These are phyloP conservation scores for Cinara cedri DNA, from an alignment of 2,888 invertebrate species.

Conservation along the genomic window DNA sequence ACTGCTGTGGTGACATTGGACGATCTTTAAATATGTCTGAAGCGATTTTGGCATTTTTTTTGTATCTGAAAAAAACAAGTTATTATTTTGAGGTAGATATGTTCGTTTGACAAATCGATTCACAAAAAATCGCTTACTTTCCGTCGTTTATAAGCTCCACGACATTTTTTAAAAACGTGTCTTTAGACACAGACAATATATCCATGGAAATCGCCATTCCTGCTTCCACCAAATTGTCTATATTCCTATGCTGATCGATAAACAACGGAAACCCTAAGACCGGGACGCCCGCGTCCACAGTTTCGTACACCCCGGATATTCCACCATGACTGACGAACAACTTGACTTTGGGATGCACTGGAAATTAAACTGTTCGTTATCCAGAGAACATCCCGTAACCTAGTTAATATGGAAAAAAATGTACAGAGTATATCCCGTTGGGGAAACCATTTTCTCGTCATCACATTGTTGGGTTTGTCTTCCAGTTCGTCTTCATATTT, in stretches of 20 bases:
- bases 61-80: slow-evolving; percentile 65
- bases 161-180: background rate
- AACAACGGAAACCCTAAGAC: slow-evolving; percentile 32
- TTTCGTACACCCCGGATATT: slow-evolving; percentile 37
- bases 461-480: background rate
- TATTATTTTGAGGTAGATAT: too few relatives aligned
- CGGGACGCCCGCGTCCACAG: slow-evolving; percentile 14
- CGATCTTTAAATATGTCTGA: slow-evolving; percentile 76
- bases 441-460: background rate
- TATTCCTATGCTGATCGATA: background rate
- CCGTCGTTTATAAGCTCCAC: background rate
- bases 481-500: background rate
- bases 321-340: slow-evolving; percentile 42
- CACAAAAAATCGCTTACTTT: background rate
- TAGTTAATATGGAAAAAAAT: too few relatives aligned
- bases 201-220: slow-evolving; percentile 12
- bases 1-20: slow-evolving; percentile 75
- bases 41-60: slow-evolving; percentile 71
- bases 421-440: background rate
- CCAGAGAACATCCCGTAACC: too few relatives aligned
- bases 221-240: slow-evolving; percentile 4
- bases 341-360: slow-evolving; percentile 45
- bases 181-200: background rate
- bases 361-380: too few relatives aligned
- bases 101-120: too few relatives aligned